A percentile compares a stretch with the other conserved stretches of the same genome.
Conservation (phyloP, 2,113 vertebrate species). For the Pao palembangensis region DNA sequence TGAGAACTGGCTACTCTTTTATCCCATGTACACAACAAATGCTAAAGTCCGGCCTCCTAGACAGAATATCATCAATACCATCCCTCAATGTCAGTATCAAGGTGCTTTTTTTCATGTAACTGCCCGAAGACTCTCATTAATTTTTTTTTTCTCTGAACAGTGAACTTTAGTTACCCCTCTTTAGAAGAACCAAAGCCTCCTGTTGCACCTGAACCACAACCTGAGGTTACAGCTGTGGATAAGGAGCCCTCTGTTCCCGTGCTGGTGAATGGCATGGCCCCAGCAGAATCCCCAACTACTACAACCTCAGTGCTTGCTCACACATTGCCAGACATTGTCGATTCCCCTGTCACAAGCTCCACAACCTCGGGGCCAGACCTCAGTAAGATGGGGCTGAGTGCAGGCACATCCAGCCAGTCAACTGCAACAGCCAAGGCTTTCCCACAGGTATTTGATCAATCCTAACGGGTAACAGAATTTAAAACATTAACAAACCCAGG, state of each 20-base stretch:
- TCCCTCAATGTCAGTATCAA: conserved; percentile 85
- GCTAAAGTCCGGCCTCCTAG: conserved; percentile 86
- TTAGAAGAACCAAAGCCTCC: conserved; percentile 87
- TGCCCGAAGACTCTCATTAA: background rate
- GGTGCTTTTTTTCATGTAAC: background rate
- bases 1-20: conserved; percentile 96
- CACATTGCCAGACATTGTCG: conserved; percentile 51
- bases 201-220: conserved; percentile 50
- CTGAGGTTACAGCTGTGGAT: conserved; percentile 45
- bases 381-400: conserved; percentile 28
- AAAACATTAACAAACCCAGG: background rate
- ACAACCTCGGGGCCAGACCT: conserved; percentile 52
- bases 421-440: conserved; percentile 67
- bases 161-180: conserved; percentile 94
- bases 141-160: conserved; percentile 64
- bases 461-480: background rate
- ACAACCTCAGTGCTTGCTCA: conserved; percentile 52
- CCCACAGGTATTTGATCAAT: conserved; percentile 80
- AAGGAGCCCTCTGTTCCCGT: conserved; percentile 52
- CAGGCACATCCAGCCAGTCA: conserved; percentile 55
- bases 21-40: conserved; percentile 93
- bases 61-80: conserved; percentile 69
- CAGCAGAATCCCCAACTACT: conserved; percentile 44
- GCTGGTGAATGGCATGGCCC: conserved; percentile 62
- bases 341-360: conserved; percentile 23